Conservation (phyloP, 2,797 vertebrate genomes). For the Graptemys geographica region DNA sequence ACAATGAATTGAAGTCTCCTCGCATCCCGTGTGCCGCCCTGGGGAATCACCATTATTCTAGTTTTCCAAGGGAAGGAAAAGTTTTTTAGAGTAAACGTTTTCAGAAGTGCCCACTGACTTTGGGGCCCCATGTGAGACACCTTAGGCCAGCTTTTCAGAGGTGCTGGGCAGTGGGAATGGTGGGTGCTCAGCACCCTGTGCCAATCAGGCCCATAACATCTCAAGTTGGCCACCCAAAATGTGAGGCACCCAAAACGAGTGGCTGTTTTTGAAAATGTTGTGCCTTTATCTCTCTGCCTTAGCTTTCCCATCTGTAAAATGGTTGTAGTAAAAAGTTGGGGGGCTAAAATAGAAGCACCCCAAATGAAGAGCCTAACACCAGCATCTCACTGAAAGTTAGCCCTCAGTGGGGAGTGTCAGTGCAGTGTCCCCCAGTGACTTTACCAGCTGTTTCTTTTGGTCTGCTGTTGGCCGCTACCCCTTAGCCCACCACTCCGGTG, state of each 20-base stretch:
- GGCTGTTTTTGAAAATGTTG: neutral
- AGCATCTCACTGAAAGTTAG: neutral
- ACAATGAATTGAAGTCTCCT: conserved; percentile 18
- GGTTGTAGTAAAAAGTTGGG: neutral
- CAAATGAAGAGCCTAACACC: neutral
- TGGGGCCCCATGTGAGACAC: neutral
- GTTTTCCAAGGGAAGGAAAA: conserved; percentile 66
- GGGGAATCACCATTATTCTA: conserved; percentile 49
- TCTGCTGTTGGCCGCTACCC: accelerated
- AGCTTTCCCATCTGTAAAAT: conserved; percentile 11
- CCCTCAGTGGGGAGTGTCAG: neutral
- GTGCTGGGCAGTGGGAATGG: neutral
- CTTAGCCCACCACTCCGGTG: neutral
- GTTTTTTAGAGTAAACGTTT: conserved; percentile 8
- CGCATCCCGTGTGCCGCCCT: neutral
- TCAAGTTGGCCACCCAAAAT: neutral
- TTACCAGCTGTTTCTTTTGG: accelerated
- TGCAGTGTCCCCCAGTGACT: neutral
- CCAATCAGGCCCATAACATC: neutral
- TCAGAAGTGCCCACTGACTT: conserved; percentile 42
- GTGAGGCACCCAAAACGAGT: neutral
- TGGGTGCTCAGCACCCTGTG: neutral
- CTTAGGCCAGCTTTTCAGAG: neutral
- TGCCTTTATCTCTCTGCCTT: neutral
- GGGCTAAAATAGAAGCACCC: neutral